These are phyloP conservation scores for Tangara arthus DNA, from an alignment of 2,797 vertebrate genomes.

Conservation along the genomic window DNA sequence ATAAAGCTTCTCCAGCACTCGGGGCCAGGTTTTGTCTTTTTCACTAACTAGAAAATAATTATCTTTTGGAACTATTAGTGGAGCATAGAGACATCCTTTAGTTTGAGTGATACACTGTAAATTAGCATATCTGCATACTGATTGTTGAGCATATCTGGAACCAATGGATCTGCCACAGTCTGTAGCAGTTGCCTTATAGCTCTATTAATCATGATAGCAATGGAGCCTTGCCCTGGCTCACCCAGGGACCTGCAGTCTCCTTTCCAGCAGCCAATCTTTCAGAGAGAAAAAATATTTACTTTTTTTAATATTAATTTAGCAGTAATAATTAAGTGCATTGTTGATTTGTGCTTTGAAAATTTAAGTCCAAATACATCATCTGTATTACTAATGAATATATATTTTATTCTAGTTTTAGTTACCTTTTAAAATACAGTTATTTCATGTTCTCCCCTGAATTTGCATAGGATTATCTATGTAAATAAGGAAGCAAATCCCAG, in stretches of 20 bases:
- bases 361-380: background rate
- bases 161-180: constrained; percentile 23
- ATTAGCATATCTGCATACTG: constrained; percentile 20
- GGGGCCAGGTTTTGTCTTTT: background rate
- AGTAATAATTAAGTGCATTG: background rate
- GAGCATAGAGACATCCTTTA: background rate
- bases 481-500: background rate
- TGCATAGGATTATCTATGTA: background rate
- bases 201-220: background rate
- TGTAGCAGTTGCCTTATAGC: background rate
- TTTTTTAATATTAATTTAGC: background rate
- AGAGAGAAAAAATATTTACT: background rate
- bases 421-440: background rate
- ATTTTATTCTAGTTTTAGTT: background rate
- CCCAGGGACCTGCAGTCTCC: background rate
- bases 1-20: background rate
- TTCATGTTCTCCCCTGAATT: background rate
- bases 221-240: background rate
- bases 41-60: background rate
- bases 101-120: background rate
- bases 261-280: background rate
- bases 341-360: background rate
- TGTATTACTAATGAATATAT: background rate
- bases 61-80: background rate
- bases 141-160: constrained; percentile 22